Base-by-base conservation (phyloP, 2,113 vertebrate species). In the Anarhynchus alexandrinus region DNA sequence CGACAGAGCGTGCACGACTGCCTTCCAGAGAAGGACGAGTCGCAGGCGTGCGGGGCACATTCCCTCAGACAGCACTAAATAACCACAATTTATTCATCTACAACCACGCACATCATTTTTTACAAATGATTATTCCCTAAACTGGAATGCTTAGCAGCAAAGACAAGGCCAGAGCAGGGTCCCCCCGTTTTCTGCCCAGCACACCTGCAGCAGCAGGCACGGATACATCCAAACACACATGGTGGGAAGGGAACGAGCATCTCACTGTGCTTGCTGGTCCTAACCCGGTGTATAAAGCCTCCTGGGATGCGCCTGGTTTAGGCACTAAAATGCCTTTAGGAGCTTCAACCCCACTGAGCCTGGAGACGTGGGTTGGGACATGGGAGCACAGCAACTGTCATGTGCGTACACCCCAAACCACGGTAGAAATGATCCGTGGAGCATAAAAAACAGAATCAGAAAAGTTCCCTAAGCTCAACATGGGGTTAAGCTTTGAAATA, bases 401-500 rank as follows among this genome's bases (percentile, higher is more conserved):
- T 0, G 0, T 12, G 5, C 1, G 0, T 16, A 4, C 65, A 8
- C 34, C 40, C 30, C 66, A 73, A 90, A 59, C 10, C 16, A 11
- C 6, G 7, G 40, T 8, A 86, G 38, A 73, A 94, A 81, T 11
- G 5, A 81, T 18, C 45, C 8, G 1, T 0, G 3, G 42, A 84
- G 59, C n/a, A 38, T 40, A 59, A 38, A 81, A 58, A 15, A 5
- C 3, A 1, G 23, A 64, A 67, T 14, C 32, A 65, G 30, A 47
- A 84, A 76, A 66, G 16, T 36, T 93, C 43, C 11, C 54, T 7
- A 15, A 73, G 36, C 52, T 78, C 74, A 76, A 29, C 49, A 80
- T 6, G 36, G 91, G 87, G 95, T 97, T 97, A 96, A 96, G 62
- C 74, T 90, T 61, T 77, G 84, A 87, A 91, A 91, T 61, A 79